phyloP scores from a whole-genome alignment of 1,140 invertebrate species.

The Sarcophaga peregrina region DNA sequence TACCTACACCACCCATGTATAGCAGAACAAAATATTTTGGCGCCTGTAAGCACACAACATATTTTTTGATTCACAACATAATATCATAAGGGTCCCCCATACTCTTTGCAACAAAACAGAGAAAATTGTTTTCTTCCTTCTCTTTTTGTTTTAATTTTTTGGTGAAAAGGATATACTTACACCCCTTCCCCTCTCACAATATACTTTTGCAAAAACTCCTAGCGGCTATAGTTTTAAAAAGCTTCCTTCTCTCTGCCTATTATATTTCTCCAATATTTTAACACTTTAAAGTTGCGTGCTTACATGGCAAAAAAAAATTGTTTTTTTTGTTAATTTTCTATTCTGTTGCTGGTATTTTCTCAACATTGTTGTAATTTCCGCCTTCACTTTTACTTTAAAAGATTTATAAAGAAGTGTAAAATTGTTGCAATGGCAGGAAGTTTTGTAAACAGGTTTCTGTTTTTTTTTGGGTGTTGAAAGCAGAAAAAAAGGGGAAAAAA shows the following conservation, averaged over 20 bases:
- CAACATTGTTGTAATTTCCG: conserved; percentile 41
- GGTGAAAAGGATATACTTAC: conserved; percentile 17
- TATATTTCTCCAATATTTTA: too few relatives aligned
- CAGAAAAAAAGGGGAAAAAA: too few relatives aligned
- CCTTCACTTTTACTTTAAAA: conserved; percentile 42
- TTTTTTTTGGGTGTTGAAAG: too few relatives aligned
- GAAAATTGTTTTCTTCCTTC: not conserved
- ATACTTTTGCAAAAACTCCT: not conserved
- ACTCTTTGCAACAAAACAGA: not conserved
- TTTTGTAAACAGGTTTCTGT: not conserved
- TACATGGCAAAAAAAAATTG: conserved; percentile 60
- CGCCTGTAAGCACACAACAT: not conserved
- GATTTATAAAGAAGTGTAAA: too few relatives aligned
- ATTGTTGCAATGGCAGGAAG: not conserved
- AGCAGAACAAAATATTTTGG: not conserved
- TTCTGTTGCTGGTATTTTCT: not conserved
- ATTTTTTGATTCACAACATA: not conserved
- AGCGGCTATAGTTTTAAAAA: not conserved
- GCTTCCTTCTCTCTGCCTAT: not conserved
- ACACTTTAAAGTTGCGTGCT: too few relatives aligned
- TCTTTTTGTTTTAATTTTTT: not conserved
- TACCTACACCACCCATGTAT: not conserved
- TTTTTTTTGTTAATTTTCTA: not conserved
- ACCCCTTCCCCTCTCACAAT: not conserved
- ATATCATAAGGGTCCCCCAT: not conserved